Evolutionary conservation across 2,113 vertebrate genomes (phyloP).

Genomic region (Corydoras maculifer): DNA sequence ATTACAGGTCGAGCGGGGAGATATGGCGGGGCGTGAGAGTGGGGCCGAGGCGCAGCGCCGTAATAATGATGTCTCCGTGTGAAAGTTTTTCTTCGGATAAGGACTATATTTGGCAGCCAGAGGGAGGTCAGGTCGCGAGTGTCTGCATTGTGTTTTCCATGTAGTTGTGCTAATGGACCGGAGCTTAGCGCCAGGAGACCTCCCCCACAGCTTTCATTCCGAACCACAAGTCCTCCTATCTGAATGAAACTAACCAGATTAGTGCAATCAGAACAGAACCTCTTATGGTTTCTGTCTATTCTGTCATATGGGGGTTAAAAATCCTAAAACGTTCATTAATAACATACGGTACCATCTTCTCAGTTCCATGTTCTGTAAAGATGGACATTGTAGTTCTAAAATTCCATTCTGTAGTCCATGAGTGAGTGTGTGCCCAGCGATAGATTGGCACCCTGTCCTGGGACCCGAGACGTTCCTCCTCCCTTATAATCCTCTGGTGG

Average conservation of each 20-base stretch:
- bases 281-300: background rate
- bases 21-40: constrained; percentile 25
- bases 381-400: no score
- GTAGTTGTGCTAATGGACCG: constrained; percentile 3
- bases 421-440: no score
- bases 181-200: constrained; percentile 29
- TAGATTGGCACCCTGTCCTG: no score
- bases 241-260: constrained; percentile 45
- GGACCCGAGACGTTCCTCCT: no score
- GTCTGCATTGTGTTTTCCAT: constrained; percentile 27
- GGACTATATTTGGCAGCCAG: constrained; percentile 8
- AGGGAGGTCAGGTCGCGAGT: background rate
- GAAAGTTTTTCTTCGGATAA: constrained; percentile 1
- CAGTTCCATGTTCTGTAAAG: no score
- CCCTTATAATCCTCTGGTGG: no score
- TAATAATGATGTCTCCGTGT: constrained; percentile 24
- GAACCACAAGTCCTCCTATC: constrained; percentile 55
- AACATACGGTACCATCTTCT: no score
- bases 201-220: constrained; percentile 52
- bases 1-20: constrained; percentile 26
- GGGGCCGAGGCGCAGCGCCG: background rate
- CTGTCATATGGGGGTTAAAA: background rate
- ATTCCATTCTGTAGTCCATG: no score
- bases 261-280: background rate
- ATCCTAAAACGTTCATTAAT: no score